Evolutionary conservation across 2,797 vertebrate species (phyloP), one percentile per base, ranked within the genome.

Genomic region (Channa striata): DNA sequence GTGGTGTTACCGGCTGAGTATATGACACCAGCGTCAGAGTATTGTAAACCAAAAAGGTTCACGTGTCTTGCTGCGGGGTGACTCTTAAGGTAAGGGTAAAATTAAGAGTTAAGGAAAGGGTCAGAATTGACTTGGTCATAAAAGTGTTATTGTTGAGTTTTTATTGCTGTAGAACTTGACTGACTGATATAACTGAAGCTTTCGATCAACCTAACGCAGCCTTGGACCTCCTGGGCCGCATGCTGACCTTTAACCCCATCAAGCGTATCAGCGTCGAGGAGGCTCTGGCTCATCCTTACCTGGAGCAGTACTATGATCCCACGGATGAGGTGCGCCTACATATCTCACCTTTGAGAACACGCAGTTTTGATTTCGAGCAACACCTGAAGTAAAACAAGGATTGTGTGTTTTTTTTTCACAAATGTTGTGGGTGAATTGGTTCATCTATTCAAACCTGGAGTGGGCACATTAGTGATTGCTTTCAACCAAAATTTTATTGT

Each of bases 301-400:
- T 97, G 93, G 96, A 96, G 82, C 96, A 97, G 94, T 97, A 97
- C 95, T 97, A 96, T 2, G 96, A 97, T 68, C 96, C 96, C 36
- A 93, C 95, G 13, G 96, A 96, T 82, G 95, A 96, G 95, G 95
- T 95, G 84, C 20, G 21, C 50, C 44, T 9, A 30, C 25, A 30
- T 30, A 30, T 30, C 25, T 30, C 4, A 30, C 25, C 4, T 6
- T 30, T 30, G 25, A 30, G 25, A 30, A 13, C 30, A 34, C 10
- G 12, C 9, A 16, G 6, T 53, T 44, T 30, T 23, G 11, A 40
- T 16, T 30, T 30, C 6, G 7, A 23, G 34, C 21, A 47, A 20
- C 25, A n/a, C 16, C 11, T 50, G 4, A 19, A 16, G 10, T 54
- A 13, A 34, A 21, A 36, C 30, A 49, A 8, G 37, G 37, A 39